Conservation (phyloP, 2,113 vertebrate genomes). For the Trematomus loennbergii region DNA sequence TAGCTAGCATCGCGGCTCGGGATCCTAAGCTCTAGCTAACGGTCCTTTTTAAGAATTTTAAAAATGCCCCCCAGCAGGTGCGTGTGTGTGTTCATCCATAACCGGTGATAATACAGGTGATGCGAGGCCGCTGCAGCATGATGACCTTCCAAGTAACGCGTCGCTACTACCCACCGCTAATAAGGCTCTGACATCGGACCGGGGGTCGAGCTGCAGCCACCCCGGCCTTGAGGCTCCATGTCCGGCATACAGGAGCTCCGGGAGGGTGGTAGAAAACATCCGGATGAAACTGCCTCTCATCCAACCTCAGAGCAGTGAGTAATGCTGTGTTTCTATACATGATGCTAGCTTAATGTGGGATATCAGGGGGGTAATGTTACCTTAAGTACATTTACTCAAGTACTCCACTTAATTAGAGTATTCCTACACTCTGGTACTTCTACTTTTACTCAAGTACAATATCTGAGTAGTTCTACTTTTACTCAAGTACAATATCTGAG, state of each 20-base stretch:
- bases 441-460: no score
- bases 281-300: constrained; percentile 41
- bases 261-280: constrained; percentile 30
- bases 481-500: no score
- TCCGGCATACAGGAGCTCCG: constrained; percentile 19
- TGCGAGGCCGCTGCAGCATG: constrained; percentile 38
- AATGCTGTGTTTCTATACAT: not conserved
- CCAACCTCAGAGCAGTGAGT: constrained; percentile 63
- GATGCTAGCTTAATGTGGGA: constrained; percentile 9
- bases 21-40: not conserved
- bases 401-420: no score
- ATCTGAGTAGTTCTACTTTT: no score
- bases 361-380: no score
- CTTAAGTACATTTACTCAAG: no score
- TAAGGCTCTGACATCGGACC: constrained; percentile 13
- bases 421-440: no score
- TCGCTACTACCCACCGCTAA: constrained; percentile 37
- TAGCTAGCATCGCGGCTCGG: constrained; percentile 27
- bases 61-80: not conserved
- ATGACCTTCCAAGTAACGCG: constrained; percentile 45
- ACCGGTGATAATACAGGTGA: not conserved
- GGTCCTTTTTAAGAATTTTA: not conserved
- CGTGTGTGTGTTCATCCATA: not conserved
- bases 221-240: constrained; percentile 42
- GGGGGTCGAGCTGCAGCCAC: constrained; percentile 26